phyloP scores from a whole-genome alignment of 2,888 invertebrate genomes.

The Acleris sparsana region DNA sequence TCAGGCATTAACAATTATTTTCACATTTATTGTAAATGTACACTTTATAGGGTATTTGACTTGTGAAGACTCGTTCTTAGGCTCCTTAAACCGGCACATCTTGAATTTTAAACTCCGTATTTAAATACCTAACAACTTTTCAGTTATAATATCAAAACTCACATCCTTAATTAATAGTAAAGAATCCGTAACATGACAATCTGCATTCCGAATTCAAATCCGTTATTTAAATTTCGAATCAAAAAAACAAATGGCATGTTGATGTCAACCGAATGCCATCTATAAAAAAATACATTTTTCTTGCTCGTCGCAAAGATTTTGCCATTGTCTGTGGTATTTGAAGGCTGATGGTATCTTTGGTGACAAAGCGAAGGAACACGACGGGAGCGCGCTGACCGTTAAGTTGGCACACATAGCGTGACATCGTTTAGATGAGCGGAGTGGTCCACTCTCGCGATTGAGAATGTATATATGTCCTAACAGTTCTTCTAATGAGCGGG shows the following conservation, averaged over 20 bases:
- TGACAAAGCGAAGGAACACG: conserved; percentile 61
- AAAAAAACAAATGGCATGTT: conserved; percentile 2
- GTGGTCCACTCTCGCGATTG: conserved; percentile 43
- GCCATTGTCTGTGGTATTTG: conserved; percentile 13
- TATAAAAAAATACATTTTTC: conserved; percentile 10
- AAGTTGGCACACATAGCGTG: conserved; percentile 70
- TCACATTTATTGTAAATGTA: no score
- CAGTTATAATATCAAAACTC: no score
- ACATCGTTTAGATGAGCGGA: conserved; percentile 61
- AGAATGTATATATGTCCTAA: conserved; percentile 42
- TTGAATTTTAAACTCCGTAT: no score
- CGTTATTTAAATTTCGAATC: conserved; percentile 16
- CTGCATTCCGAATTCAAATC: conserved; percentile 15
- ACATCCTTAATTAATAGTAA: background rate
- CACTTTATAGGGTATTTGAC: no score
- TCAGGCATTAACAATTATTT: no score
- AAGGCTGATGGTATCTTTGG: conserved; percentile 47
- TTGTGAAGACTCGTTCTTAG: no score
- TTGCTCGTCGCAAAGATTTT: conserved; percentile 6
- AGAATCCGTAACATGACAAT: background rate
- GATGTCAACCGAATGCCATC: conserved; percentile 1
- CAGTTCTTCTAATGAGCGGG: conserved; percentile 35
- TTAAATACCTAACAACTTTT: no score
- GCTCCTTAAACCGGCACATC: no score
- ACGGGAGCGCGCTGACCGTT: conserved; percentile 61